These are phyloP conservation scores for Epinephelus cyanopodus DNA, from an alignment of 2,113 vertebrate genomes.

Conservation along the genomic window DNA sequence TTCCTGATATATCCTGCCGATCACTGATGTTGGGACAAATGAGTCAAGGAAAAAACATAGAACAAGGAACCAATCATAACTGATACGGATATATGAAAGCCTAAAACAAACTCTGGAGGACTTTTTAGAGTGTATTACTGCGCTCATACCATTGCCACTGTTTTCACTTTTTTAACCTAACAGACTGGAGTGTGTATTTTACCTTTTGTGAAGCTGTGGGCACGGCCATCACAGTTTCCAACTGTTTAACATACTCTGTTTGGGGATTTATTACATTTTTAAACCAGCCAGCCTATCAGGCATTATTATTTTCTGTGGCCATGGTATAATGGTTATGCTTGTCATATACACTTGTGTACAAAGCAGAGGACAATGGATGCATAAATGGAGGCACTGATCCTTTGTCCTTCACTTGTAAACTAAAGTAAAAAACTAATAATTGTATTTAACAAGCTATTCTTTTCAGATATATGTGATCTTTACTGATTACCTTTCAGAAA, in stretches of 20 bases:
- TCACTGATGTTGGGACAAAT: background rate
- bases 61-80: too few relatives aligned
- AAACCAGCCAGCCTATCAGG: background rate
- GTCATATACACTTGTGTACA: background rate
- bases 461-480: background rate
- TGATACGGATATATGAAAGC: too few relatives aligned
- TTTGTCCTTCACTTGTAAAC: background rate
- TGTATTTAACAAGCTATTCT: background rate
- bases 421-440: background rate
- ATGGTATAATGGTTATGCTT: background rate
- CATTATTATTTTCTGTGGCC: background rate
- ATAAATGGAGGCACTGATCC: background rate
- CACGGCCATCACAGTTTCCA: too few relatives aligned
- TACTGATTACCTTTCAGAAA: background rate
- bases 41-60: too few relatives aligned
- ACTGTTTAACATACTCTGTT: background rate
- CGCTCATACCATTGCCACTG: too few relatives aligned
- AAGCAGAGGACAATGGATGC: background rate
- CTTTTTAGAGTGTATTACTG: too few relatives aligned
- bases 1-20: background rate
- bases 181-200: too few relatives aligned
- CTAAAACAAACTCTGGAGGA: too few relatives aligned
- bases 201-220: too few relatives aligned
- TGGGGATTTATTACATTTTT: background rate
- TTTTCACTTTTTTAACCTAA: too few relatives aligned